Evolutionary conservation across 2,797 vertebrate genomes (phyloP).

Genomic region (Rhinoraja longicauda): DNA sequence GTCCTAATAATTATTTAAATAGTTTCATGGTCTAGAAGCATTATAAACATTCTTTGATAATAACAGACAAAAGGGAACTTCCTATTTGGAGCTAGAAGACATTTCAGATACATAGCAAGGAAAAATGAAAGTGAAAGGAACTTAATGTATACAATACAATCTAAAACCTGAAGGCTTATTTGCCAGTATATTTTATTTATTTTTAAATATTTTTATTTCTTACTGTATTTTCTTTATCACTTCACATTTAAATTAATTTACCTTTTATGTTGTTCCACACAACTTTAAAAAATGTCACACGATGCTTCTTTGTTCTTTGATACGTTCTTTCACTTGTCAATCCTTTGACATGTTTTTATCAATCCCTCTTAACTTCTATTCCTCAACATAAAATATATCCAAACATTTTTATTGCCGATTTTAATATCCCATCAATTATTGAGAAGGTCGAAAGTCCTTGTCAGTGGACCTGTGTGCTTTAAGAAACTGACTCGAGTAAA

Average conservation of each 20-base stretch:
- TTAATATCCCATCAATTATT: neutral
- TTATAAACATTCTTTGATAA: slow-evolving; percentile 38
- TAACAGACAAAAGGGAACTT: slow-evolving; percentile 35
- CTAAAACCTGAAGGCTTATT: neutral
- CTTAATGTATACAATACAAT: slow-evolving; percentile 21
- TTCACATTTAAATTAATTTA: neutral
- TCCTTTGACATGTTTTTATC: neutral
- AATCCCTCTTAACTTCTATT: neutral
- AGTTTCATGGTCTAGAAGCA: slow-evolving; percentile 39
- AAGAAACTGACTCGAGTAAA: neutral
- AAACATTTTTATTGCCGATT: neutral
- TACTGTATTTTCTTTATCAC: neutral
- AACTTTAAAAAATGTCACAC: neutral
- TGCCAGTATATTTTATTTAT: neutral
- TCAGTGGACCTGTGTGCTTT: neutral
- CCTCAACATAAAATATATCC: neutral
- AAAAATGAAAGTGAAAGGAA: slow-evolving; percentile 33
- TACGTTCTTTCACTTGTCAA: neutral
- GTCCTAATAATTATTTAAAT: slow-evolving; percentile 39
- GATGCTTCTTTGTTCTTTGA: neutral
- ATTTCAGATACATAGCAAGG: neutral
- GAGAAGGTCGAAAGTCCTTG: too few relatives aligned
- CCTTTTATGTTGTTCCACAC: too few relatives aligned
- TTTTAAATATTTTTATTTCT: neutral
- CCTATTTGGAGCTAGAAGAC: neutral